A percentile compares a stretch with the other conserved stretches of the same genome.
Conservation (phyloP, 2,797 vertebrate genomes). For the Acestrorhynchus altus region DNA sequence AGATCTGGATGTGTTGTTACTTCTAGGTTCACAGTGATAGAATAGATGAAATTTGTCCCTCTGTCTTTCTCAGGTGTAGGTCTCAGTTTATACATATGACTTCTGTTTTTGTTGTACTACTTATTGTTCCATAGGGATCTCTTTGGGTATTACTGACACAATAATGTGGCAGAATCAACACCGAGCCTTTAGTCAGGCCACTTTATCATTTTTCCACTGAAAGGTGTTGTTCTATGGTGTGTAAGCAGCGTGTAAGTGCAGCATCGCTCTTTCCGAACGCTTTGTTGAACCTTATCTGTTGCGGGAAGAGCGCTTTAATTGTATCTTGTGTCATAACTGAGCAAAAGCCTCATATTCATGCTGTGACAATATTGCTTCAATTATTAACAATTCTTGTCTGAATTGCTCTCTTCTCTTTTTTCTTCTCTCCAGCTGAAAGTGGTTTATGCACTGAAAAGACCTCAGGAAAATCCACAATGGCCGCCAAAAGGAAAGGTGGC, state of each 20-base stretch:
- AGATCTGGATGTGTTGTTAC: slow-evolving; percentile 71
- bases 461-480: slow-evolving; percentile 98
- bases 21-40: slow-evolving; percentile 61
- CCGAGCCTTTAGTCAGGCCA: slow-evolving; percentile 10
- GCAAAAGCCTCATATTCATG: slow-evolving; percentile 20
- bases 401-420: slow-evolving; percentile 32
- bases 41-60: slow-evolving; percentile 30
- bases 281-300: slow-evolving; percentile 28
- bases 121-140: slow-evolving; percentile 68
- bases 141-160: slow-evolving; percentile 70
- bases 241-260: slow-evolving; percentile 22
- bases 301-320: slow-evolving; percentile 36
- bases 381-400: slow-evolving; percentile 39
- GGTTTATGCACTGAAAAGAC: slow-evolving; percentile 96
- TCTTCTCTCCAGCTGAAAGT: slow-evolving; percentile 89
- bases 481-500: slow-evolving; percentile 99
- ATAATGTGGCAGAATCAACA: slow-evolving; percentile 26
- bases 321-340: slow-evolving; percentile 23
- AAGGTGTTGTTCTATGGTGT: slow-evolving; percentile 15
- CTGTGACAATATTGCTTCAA: slow-evolving; percentile 24
- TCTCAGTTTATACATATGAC: slow-evolving; percentile 69
- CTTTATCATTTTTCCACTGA: slow-evolving; percentile 38
- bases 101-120: slow-evolving; percentile 31
- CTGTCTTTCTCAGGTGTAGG: slow-evolving; percentile 68
- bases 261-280: slow-evolving; percentile 19